These are phyloP conservation scores for Pipistrellus pipistrellus DNA, from an alignment of 2,797 vertebrate genomes.

Conservation along the genomic window DNA sequence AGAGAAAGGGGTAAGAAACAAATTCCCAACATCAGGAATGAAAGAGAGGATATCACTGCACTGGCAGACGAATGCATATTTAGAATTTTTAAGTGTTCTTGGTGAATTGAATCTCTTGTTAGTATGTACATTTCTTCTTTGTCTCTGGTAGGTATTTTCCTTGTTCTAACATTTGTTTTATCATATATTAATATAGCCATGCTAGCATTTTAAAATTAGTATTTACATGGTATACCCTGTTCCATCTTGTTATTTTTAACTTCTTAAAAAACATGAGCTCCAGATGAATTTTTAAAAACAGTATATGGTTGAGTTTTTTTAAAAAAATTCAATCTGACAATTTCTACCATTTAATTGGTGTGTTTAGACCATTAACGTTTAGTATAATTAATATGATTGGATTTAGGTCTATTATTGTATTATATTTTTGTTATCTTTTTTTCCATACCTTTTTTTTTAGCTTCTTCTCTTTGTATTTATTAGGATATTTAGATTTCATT, in stretches of 20 bases:
- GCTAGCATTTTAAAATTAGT: background rate
- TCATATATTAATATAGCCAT: background rate
- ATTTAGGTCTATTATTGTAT: background rate
- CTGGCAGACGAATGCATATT: background rate
- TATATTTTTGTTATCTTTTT: conserved; percentile 10
- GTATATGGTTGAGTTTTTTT: background rate
- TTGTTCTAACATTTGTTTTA: conserved; percentile 5
- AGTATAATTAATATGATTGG: background rate
- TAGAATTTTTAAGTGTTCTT: background rate
- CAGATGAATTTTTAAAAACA: conserved; percentile 17
- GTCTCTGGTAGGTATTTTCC: background rate
- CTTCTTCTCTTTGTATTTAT: conserved; percentile 21
- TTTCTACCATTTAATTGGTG: background rate
- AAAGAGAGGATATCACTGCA: background rate
- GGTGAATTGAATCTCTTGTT: background rate
- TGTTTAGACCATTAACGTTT: background rate
- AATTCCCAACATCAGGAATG: background rate
- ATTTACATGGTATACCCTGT: background rate
- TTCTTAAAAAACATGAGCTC: background rate
- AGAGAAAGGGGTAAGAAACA: background rate
- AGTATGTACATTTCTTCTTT: background rate
- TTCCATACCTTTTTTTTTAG: background rate
- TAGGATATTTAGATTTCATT: conserved; percentile 29
- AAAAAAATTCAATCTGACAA: background rate
- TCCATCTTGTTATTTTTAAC: background rate